Percentiles rank a stretch among this genome's conserved stretches.
Conservation (phyloP, 2,888 invertebrate genomes). For the Diaprepes abbreviatus region DNA sequence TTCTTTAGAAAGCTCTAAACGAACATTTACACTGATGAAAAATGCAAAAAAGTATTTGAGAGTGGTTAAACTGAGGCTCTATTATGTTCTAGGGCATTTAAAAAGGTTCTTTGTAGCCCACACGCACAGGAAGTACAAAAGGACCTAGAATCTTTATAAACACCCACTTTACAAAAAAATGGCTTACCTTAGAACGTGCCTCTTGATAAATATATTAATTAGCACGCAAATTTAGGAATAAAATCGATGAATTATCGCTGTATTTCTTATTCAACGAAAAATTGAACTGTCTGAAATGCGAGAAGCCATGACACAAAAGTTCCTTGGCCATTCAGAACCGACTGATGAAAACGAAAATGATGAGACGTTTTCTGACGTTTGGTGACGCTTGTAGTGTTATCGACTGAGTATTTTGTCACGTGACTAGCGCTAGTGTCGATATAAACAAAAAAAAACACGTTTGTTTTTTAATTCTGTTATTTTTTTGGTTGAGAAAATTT, state of each 20-base stretch:
- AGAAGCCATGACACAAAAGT: slow-evolving; percentile 48
- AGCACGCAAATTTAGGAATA: slow-evolving; percentile 7
- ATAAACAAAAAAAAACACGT: too few relatives aligned
- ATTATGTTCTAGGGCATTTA: slow-evolving; percentile 25
- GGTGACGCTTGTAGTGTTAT: slow-evolving; percentile 24
- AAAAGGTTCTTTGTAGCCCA: slow-evolving; percentile 45
- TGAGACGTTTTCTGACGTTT: slow-evolving; percentile 32
- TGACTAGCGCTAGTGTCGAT: too few relatives aligned
- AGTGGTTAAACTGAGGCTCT: background rate
- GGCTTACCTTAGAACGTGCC: slow-evolving; percentile 24
- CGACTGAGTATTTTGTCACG: slow-evolving; percentile 1
- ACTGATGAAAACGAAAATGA: slow-evolving; percentile 40
- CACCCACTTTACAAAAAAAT: background rate
- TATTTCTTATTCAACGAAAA: slow-evolving; percentile 38
- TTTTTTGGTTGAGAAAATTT: too few relatives aligned
- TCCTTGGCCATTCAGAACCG: slow-evolving; percentile 38
- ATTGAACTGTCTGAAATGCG: slow-evolving; percentile 29
- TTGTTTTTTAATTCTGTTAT: too few relatives aligned
- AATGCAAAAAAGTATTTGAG: background rate
- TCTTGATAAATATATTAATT: slow-evolving; percentile 12
- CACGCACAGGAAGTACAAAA: slow-evolving; percentile 44
- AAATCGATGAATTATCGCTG: slow-evolving; percentile 14
- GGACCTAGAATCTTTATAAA: slow-evolving; percentile 6
- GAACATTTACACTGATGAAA: background rate
- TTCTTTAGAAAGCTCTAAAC: background rate